Percentiles rank a stretch among this genome's conserved stretches.
phyloP scores from a whole-genome alignment of 2,888 invertebrate species.

The Ischnura elegans region DNA sequence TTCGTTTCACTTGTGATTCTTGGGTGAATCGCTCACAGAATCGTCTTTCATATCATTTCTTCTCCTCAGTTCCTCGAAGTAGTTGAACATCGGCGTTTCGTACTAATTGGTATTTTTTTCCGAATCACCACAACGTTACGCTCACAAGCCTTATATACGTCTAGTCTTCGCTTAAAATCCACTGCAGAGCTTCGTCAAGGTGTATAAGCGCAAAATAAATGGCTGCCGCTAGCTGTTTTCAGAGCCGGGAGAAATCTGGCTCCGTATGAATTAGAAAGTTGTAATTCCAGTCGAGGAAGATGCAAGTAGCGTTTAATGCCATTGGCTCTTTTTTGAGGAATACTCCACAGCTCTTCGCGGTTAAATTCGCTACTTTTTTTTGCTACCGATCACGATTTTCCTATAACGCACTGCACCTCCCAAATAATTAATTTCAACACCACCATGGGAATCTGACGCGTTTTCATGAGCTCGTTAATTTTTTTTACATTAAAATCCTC shows the following conservation, averaged over 20 bases:
- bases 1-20: too few relatives aligned
- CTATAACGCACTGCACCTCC: not conserved
- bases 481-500: not conserved
- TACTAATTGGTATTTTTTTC: not conserved
- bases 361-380: not conserved
- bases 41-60: not conserved
- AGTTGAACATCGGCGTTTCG: not conserved
- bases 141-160: not conserved
- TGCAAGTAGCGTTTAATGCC: slow-evolving; percentile 24
- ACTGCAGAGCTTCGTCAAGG: not conserved
- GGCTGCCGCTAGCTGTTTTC: not conserved
- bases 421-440: slow-evolving; percentile 2
- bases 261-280: slow-evolving; percentile 35
- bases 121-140: not conserved
- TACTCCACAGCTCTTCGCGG: not conserved
- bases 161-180: not conserved
- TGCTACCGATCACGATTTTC: not conserved
- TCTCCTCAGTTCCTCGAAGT: too few relatives aligned
- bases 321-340: not conserved
- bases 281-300: slow-evolving; percentile 21
- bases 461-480: not conserved
- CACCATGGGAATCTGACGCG: not conserved
- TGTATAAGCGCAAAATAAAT: slow-evolving; percentile 10
- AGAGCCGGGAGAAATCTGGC: slow-evolving; percentile 25
- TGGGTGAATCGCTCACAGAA: too few relatives aligned